Evolutionary conservation across 1,140 invertebrate genomes (phyloP).

Genomic region (Drosophila lowei): DNA sequence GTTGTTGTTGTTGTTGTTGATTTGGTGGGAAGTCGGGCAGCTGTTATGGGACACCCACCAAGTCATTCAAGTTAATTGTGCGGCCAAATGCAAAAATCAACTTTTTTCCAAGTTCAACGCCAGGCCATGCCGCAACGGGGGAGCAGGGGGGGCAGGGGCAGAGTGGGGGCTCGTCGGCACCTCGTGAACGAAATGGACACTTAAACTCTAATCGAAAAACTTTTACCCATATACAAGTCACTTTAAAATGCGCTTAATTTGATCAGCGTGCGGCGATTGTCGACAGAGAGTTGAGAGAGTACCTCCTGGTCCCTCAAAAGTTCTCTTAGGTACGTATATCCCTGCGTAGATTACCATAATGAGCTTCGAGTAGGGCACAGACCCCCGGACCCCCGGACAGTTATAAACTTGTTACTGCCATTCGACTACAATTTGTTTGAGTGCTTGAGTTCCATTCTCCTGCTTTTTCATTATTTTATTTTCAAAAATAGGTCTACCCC

Average conservation of each 20-base stretch:
- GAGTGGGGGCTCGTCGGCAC: conserved; percentile 57
- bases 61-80: conserved; percentile 78
- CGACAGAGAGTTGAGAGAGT: conserved; percentile 27
- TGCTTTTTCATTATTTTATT: conserved; percentile 46
- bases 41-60: conserved; percentile 58
- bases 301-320: too few relatives aligned
- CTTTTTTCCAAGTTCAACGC: conserved; percentile 67
- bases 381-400: conserved; percentile 28
- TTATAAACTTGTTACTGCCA: conserved; percentile 76
- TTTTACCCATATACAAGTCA: conserved; percentile 81
- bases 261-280: conserved; percentile 78
- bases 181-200: conserved; percentile 78
- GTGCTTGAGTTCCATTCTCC: conserved; percentile 30
- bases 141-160: neutral
- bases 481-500: conserved; percentile 47
- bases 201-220: conserved; percentile 82
- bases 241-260: conserved; percentile 82
- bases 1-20: conserved; percentile 27
- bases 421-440: conserved; percentile 63
- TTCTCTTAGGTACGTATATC: neutral
- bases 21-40: conserved; percentile 65
- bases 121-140: neutral
- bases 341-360: conserved; percentile 70
- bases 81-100: conserved; percentile 81
- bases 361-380: conserved; percentile 55